A percentile compares a stretch with the other conserved stretches of the same genome.
These are phyloP conservation scores for Notiomystis cincta DNA, from an alignment of 2,113 vertebrate species.

Conservation along the genomic window DNA sequence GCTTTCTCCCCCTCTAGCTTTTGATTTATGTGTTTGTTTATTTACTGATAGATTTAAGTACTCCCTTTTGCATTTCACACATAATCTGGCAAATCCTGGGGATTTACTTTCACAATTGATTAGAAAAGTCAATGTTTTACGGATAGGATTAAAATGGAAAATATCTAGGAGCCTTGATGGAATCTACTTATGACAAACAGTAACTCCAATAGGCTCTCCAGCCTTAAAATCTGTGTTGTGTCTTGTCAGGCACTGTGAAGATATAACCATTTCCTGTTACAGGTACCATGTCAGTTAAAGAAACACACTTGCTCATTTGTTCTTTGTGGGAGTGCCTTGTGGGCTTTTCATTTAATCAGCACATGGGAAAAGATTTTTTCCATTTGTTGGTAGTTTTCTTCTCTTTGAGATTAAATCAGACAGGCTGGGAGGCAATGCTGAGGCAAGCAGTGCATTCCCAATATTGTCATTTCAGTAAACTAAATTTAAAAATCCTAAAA, in stretches of 20 bases:
- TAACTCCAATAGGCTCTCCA: background rate
- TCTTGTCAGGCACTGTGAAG: background rate
- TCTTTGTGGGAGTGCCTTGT: background rate
- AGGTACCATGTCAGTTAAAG: background rate
- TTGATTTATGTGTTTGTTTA: constrained; percentile 55
- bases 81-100: constrained; percentile 69
- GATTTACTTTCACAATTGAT: constrained; percentile 72
- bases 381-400: background rate
- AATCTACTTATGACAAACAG: constrained; percentile 36
- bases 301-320: background rate
- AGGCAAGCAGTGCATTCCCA: background rate
- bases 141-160: constrained; percentile 67
- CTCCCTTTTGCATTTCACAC: constrained; percentile 51
- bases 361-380: background rate
- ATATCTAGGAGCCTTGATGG: constrained; percentile 32
- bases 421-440: background rate
- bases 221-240: background rate
- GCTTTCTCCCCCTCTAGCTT: background rate
- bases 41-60: constrained; percentile 57
- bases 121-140: constrained; percentile 70
- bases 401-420: background rate
- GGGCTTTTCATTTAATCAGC: background rate
- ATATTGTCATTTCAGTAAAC: background rate
- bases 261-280: background rate
- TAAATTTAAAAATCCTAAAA: background rate